Evolutionary conservation across 2,888 invertebrate species (phyloP).

Genomic region (Habroteleia sp.): DNA sequence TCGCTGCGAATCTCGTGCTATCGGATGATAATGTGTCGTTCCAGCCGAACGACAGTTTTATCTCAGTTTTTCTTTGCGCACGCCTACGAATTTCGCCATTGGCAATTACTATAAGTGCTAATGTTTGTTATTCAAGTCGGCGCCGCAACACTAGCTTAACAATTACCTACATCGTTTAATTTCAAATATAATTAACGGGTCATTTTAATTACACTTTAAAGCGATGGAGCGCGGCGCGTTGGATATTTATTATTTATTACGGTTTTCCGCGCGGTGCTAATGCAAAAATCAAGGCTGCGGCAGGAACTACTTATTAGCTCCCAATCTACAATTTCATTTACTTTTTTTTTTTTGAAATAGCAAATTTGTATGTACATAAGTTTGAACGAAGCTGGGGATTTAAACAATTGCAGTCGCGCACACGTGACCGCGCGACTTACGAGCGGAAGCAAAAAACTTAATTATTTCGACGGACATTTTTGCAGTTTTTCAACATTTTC

Average conservation of each 20-base stretch:
- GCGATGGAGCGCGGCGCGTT: conserved; percentile 42
- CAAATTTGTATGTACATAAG: too few species aligned
- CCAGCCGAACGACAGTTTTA: conserved; percentile 12
- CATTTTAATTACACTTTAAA: conserved; percentile 52
- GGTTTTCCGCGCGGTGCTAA: conserved; percentile 30
- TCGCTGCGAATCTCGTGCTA: conserved; percentile 18
- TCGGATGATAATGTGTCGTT: conserved; percentile 14
- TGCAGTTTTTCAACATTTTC: conserved; percentile 43
- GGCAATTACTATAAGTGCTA: conserved; percentile 45
- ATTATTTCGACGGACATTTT: conserved; percentile 47
- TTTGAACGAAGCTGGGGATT: not conserved
- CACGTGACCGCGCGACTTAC: not conserved
- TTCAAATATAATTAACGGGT: conserved; percentile 49
- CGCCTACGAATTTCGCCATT: conserved; percentile 22
- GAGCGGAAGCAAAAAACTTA: conserved; percentile 32
- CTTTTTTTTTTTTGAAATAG: too few species aligned
- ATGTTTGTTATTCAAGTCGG: conserved; percentile 52
- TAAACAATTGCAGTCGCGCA: not conserved
- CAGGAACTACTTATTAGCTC: conserved; percentile 56
- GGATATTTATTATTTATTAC: conserved; percentile 48
- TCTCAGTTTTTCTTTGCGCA: too few species aligned
- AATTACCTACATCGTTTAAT: conserved; percentile 50
- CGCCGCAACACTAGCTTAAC: conserved; percentile 25
- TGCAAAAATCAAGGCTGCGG: conserved; percentile 57
- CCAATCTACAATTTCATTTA: conserved; percentile 8